Conservation (phyloP, 2,888 invertebrate genomes). For the Drosophila antonietae region DNA sequence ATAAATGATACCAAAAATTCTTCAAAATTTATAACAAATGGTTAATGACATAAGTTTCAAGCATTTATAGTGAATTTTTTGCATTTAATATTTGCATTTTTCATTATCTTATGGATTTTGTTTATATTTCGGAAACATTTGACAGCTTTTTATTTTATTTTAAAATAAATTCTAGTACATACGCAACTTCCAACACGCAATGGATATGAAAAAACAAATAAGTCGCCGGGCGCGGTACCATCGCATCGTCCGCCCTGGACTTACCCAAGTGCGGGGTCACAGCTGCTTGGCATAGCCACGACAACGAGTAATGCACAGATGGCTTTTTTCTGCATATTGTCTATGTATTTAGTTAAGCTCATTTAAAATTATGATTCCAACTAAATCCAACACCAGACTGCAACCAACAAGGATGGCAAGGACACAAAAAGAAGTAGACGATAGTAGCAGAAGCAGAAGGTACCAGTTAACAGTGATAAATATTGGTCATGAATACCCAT, state of each 20-base stretch:
- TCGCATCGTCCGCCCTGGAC: constrained; percentile 83
- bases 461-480: constrained; percentile 10
- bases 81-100: background rate
- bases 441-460: constrained; percentile 1
- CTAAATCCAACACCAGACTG: constrained; percentile 45
- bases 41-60: too few relatives aligned
- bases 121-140: background rate
- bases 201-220: constrained; percentile 81
- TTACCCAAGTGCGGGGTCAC: constrained; percentile 72
- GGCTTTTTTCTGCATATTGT: constrained; percentile 63
- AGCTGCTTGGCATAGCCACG: constrained; percentile 46
- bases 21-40: too few relatives aligned
- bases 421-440: background rate
- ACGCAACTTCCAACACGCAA: constrained; percentile 82
- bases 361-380: constrained; percentile 66
- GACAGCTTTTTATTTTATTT: background rate
- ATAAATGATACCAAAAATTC: too few relatives aligned
- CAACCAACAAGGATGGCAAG: constrained; percentile 16
- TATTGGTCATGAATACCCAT: constrained; percentile 23
- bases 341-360: constrained; percentile 65
- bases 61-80: too few relatives aligned
- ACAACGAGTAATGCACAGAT: constrained; percentile 60
- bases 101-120: background rate
- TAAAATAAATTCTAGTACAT: constrained; percentile 66
- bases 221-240: constrained; percentile 78